Conservation (phyloP, 2,113 vertebrate species). For the Xiphias gladius region DNA sequence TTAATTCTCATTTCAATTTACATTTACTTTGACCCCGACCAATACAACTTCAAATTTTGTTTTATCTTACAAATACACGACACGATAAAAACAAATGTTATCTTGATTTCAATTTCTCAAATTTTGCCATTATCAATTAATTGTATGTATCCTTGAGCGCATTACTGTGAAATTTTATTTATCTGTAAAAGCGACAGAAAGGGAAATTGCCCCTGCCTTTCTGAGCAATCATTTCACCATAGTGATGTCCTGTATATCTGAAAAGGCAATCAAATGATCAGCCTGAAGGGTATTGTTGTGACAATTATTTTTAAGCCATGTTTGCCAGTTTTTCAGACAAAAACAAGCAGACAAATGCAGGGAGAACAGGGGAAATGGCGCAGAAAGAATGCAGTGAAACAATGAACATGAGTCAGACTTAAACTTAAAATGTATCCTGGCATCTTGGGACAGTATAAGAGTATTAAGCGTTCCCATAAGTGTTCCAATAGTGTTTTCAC, state of each 20-base stretch:
- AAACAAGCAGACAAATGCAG: not conserved
- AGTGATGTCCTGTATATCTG: slow-evolving; percentile 19
- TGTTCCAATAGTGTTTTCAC: slow-evolving; percentile 39
- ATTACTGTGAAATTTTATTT: slow-evolving; percentile 4
- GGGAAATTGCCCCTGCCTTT: slow-evolving; percentile 19
- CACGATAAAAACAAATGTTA: not conserved
- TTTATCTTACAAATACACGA: not conserved
- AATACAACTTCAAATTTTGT: not conserved
- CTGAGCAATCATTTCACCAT: slow-evolving; percentile 16
- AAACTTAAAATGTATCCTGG: slow-evolving; percentile 35
- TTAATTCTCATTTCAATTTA: not conserved
- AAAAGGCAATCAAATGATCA: slow-evolving; percentile 34
- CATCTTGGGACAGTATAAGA: slow-evolving; percentile 30
- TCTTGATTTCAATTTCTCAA: not conserved
- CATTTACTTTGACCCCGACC: not conserved
- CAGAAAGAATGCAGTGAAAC: not conserved
- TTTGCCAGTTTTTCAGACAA: slow-evolving; percentile 11
- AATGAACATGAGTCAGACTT: slow-evolving; percentile 30
- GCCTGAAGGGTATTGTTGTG: slow-evolving; percentile 24
- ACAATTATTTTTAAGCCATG: slow-evolving; percentile 21
- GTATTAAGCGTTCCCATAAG: slow-evolving; percentile 40
- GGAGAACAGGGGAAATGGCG: not conserved
- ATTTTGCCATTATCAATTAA: not conserved
- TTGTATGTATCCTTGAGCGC: not conserved
- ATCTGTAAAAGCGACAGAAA: not conserved